phyloP scores from a whole-genome alignment of 2,888 invertebrate genomes.

The Dorcus parallelipipedus region DNA sequence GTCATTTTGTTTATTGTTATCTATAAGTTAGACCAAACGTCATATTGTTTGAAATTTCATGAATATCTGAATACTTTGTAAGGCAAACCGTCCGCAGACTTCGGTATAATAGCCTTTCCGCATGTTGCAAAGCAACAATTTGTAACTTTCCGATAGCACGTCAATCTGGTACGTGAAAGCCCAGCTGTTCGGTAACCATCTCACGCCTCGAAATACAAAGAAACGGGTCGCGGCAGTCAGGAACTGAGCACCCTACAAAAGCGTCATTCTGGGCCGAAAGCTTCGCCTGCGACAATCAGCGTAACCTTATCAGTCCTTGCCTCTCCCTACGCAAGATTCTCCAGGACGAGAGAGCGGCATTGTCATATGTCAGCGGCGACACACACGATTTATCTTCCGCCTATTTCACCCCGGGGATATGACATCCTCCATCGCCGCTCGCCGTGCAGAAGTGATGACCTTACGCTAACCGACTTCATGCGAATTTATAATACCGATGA shows the following conservation, averaged over 20 bases:
- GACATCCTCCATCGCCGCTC: slow-evolving; percentile 37
- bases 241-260: slow-evolving; percentile 3
- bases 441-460: slow-evolving; percentile 33
- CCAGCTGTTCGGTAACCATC: slow-evolving; percentile 11
- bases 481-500: background rate
- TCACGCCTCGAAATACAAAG: background rate
- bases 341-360: slow-evolving; percentile 28
- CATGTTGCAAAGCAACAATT: slow-evolving; percentile 18
- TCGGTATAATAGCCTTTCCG: background rate
- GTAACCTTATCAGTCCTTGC: slow-evolving; percentile 12
- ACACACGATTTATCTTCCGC: slow-evolving; percentile 46
- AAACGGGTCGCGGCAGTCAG: slow-evolving; percentile 4
- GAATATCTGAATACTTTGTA: background rate
- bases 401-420: slow-evolving; percentile 42
- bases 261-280: slow-evolving; percentile 3
- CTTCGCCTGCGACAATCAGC: slow-evolving; percentile 12
- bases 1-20: slow-evolving; percentile 2
- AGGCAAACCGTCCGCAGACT: background rate
- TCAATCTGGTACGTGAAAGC: slow-evolving; percentile 23
- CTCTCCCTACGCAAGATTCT: slow-evolving; percentile 1
- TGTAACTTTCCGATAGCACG: slow-evolving; percentile 22
- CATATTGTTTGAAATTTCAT: too few species aligned
- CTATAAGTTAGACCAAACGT: background rate
- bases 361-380: slow-evolving; percentile 46
- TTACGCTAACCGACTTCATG: slow-evolving; percentile 19